Evolutionary conservation across 2,888 invertebrate species (phyloP).

Genomic region (Tromatobia lineatoria): DNA sequence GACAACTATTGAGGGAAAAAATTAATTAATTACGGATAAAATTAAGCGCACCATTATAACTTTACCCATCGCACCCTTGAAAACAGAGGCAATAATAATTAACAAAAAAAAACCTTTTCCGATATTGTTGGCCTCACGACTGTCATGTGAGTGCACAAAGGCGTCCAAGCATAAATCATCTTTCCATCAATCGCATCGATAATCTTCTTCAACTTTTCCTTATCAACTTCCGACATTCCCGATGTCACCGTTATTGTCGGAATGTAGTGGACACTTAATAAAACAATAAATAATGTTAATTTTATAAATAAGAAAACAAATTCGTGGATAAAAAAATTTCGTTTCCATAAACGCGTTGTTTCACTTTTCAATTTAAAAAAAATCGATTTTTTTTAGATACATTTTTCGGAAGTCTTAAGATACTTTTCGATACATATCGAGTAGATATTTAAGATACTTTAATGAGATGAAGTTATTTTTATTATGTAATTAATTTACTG

Average conservation of each 20-base stretch:
- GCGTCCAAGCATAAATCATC: slow-evolving; percentile 26
- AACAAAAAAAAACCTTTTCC: slow-evolving; percentile 49
- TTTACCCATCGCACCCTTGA: background rate
- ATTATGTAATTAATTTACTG: no score
- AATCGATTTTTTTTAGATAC: no score
- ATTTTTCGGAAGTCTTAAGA: no score
- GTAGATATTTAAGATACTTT: no score
- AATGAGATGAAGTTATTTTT: no score
- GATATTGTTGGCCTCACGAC: slow-evolving; percentile 54
- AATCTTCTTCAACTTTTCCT: slow-evolving; percentile 23
- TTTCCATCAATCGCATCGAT: slow-evolving; percentile 52
- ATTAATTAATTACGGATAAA: no score
- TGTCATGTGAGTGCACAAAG: slow-evolving; percentile 58
- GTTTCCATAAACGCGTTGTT: no score
- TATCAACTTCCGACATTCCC: slow-evolving; percentile 40
- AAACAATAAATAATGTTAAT: background rate
- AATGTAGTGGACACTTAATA: slow-evolving; percentile 42
- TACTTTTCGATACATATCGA: no score
- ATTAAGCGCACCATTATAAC: background rate
- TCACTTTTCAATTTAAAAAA: no score
- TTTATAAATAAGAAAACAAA: no score
- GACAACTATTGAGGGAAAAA: slow-evolving; percentile 86
- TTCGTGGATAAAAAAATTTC: no score
- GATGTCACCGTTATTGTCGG: slow-evolving; percentile 56
- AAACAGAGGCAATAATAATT: background rate